Evolutionary conservation across 1,140 invertebrate species (phyloP), one percentile per base, ranked within the genome.

Genomic region (Drosophila nebulosa): DNA sequence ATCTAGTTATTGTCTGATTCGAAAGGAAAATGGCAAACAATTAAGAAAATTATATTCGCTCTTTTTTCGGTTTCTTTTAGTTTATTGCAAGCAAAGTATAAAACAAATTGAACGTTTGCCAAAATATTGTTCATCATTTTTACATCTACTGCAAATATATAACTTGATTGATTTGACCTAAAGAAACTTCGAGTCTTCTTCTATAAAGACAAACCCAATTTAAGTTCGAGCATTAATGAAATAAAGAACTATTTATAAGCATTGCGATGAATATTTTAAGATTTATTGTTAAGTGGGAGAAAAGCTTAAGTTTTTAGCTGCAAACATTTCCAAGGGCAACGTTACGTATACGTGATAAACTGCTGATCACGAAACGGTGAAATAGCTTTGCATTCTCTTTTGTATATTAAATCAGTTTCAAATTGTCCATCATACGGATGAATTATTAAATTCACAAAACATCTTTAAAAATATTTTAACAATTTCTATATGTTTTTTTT

Each of bases 1-100:
- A 10, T 64, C 39, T 27, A 72, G 69, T 36, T 36, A 73, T 73
- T 32, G 63, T 58, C 61, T 30, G 10, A 35, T 64, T 36, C 52
- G 60, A 72, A 73, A 58, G 69, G 24, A 32, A 71, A 39, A 60
- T 26, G 69, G 27, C 52, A 26, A 53, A 12, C 39, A 18, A 35
- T 18, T 30, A 35, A 52, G 57, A 58, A 58, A 72, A 72, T 72
- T 72, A 46, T 21, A 16, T 46, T 46, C 39, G 18, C 2, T 42
- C 16, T 42, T 16, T 42, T 42, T 16, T 7, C 1, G 5, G 7
- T 42, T 18, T 16, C 2, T 18, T 42, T 16, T 18, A 7, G 14
- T 39, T 39, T 18, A 42, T 9, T 14, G 14, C n/a, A n/a, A n/a
- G n/a, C n/a, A n/a, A n/a, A n/a, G n/a, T n/a, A n/a, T n/a, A n/a